phyloP scores from a whole-genome alignment of 2,113 vertebrate species.

The Corythornis vintsioides region DNA sequence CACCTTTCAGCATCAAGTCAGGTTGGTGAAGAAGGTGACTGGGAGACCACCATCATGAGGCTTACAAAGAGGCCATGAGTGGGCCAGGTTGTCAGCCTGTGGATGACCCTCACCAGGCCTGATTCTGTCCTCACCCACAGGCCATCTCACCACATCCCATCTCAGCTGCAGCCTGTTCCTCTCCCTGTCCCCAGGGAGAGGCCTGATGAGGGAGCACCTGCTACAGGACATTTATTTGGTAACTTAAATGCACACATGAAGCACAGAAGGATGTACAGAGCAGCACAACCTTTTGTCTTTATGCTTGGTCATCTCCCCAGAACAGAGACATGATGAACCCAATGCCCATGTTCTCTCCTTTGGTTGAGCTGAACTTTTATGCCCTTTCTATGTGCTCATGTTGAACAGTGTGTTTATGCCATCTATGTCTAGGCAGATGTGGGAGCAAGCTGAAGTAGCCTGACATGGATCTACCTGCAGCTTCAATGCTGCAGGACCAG shows the following conservation, averaged over 20 bases:
- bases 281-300: neutral
- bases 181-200: neutral
- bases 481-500: neutral
- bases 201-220: too few species aligned
- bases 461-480: neutral
- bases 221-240: neutral
- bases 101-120: neutral
- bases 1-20: neutral
- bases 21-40: neutral
- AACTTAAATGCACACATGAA: neutral
- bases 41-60: neutral
- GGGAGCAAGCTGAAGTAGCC: neutral
- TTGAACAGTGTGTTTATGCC: fast-evolving
- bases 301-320: fast-evolving
- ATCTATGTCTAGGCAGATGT: neutral
- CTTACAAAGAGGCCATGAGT: neutral
- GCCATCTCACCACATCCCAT: fast-evolving
- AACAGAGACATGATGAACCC: neutral
- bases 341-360: fast-evolving
- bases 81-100: too few species aligned
- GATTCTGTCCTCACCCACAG: neutral
- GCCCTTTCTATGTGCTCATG: fast-evolving
- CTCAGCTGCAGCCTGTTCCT: too few species aligned
- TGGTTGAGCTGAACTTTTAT: neutral
- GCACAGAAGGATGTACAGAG: fast-evolving